Evolutionary conservation across 2,888 invertebrate genomes (phyloP).

Genomic region (Apomyelois bistriatella): DNA sequence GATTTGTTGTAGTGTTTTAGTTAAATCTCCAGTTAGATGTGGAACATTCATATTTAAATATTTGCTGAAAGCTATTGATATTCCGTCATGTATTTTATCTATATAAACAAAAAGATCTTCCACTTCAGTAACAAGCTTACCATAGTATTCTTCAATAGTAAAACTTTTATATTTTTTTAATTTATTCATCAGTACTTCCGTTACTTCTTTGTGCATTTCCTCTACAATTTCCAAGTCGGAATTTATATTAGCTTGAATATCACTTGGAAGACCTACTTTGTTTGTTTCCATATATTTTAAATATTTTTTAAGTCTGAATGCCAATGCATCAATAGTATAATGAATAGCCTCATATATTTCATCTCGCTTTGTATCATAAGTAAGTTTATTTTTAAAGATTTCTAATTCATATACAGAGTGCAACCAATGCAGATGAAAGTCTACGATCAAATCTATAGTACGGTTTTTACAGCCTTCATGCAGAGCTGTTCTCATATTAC

Average conservation of each 20-base stretch:
- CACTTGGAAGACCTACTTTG: constrained; percentile 36
- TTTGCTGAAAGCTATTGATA: constrained; percentile 48
- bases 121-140: constrained; percentile 36
- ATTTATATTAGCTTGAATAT: constrained; percentile 40
- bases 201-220: constrained; percentile 63
- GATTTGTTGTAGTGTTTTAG: constrained; percentile 59
- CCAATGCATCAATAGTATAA: constrained; percentile 57
- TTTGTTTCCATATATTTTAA: constrained; percentile 52
- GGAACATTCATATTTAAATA: constrained; percentile 48
- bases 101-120: constrained; percentile 60
- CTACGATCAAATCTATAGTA: constrained; percentile 52
- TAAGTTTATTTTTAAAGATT: constrained; percentile 36
- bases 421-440: constrained; percentile 66
- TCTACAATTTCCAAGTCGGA: constrained; percentile 66
- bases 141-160: constrained; percentile 43
- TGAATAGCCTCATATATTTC: constrained; percentile 50
- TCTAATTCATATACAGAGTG: constrained; percentile 56
- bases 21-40: constrained; percentile 45
- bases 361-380: constrained; percentile 40
- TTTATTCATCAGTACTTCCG: constrained; percentile 41
- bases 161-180: constrained; percentile 48
- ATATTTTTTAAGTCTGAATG: constrained; percentile 53
- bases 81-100: constrained; percentile 58
- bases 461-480: constrained; percentile 33
- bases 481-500: constrained; percentile 45